A percentile compares a stretch with the other conserved stretches of the same genome.
These are phyloP conservation scores for Habropoda laboriosa DNA, from an alignment of 1,140 invertebrate genomes.

Conservation along the genomic window DNA sequence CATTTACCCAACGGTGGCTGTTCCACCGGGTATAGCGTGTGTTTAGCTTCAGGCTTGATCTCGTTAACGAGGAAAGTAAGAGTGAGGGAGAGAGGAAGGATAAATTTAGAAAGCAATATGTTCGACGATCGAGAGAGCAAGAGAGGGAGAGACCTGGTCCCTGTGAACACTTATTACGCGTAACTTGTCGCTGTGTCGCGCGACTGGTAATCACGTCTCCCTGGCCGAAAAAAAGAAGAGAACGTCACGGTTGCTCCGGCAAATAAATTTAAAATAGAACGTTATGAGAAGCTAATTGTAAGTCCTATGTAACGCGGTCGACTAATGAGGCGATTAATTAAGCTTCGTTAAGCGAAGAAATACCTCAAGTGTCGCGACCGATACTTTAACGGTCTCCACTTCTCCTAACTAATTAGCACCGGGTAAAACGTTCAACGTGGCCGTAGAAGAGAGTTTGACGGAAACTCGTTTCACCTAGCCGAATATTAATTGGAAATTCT, in stretches of 20 bases:
- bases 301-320: conserved; percentile 25
- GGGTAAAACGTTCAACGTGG: conserved; percentile 33
- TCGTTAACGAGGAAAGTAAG: too few relatives aligned
- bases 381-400: conserved; percentile 49
- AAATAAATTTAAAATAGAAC: conserved; percentile 53
- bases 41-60: conserved; percentile 5
- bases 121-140: neutral
- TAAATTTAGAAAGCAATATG: conserved; percentile 31
- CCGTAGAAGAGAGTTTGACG: conserved; percentile 17
- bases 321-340: conserved; percentile 65
- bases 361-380: conserved; percentile 42
- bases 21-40: neutral
- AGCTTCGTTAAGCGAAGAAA: conserved; percentile 57
- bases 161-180: conserved; percentile 11
- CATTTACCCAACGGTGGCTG: neutral
- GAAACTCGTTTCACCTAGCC: neutral
- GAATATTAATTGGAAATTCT: conserved; percentile 7
- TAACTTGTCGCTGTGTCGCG: neutral
- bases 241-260: neutral
- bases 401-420: conserved; percentile 59
- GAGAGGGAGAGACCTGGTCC: conserved; percentile 3
- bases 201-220: too few relatives aligned
- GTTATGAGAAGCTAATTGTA: conserved; percentile 18
- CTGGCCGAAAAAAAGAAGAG: too few relatives aligned
- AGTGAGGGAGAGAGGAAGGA: neutral